These are phyloP conservation scores for Horisme vitalbata DNA, from an alignment of 2,888 invertebrate species.

Conservation along the genomic window DNA sequence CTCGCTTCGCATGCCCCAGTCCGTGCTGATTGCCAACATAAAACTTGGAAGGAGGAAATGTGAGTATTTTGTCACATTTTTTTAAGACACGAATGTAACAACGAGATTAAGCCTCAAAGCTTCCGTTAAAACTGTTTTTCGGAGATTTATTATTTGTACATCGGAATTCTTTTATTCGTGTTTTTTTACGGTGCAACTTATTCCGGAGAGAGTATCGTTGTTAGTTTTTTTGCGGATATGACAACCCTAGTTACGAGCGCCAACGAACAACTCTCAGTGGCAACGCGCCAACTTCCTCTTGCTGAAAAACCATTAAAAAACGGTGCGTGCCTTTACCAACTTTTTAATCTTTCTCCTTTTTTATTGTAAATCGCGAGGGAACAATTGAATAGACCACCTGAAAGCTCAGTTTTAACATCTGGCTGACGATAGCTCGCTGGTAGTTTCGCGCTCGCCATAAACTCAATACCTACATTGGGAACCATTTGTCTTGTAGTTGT, in stretches of 20 bases:
- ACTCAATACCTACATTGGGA: background rate
- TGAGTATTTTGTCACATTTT: constrained; percentile 15
- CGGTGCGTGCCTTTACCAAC: constrained; percentile 21
- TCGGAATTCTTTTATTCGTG: constrained; percentile 12
- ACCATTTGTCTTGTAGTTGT: background rate
- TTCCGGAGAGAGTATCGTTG: constrained; percentile 5
- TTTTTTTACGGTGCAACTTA: constrained; percentile 19
- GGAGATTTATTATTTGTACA: constrained; percentile 10
- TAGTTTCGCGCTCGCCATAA: too few species aligned
- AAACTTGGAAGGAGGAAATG: constrained; percentile 23
- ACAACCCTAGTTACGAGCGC: constrained; percentile 24
- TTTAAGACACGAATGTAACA: constrained; percentile 11
- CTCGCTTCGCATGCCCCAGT: constrained; percentile 5
- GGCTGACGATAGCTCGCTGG: constrained; percentile 6
- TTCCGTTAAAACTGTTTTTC: constrained; percentile 21
- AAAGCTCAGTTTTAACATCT: constrained; percentile 15
- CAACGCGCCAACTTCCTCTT: constrained; percentile 23
- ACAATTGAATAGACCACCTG: constrained; percentile 23
- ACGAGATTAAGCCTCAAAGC: constrained; percentile 20
- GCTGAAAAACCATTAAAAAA: constrained; percentile 24
- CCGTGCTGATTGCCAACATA: constrained; percentile 22
- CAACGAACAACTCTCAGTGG: constrained; percentile 23
- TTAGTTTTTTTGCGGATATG: constrained; percentile 17
- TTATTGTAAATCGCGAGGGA: constrained; percentile 16
- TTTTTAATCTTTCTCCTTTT: constrained; percentile 19